Base-by-base conservation (phyloP, 1,140 invertebrate species). In the Conopomorpha cramerella region DNA sequence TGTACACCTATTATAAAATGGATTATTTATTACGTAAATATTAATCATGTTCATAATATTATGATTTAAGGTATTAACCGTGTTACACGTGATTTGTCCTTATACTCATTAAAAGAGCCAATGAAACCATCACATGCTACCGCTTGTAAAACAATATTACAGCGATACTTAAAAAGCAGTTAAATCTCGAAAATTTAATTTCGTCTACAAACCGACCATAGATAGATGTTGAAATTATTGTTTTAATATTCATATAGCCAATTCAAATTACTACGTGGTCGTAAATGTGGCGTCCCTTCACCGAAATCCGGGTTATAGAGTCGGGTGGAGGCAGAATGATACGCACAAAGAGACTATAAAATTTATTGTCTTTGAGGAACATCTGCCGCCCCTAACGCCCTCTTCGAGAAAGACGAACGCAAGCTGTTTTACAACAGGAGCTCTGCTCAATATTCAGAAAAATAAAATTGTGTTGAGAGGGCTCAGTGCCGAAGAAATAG, bases 301-400 rank as follows among this genome's bases (percentile, higher is more conserved):
- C 10, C 10, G 4, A 10, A 23, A 4, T 4, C 19, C 10, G 19
- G 19, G 19, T 10, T 23, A 23, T 23, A 10, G 4, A 23, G 4
- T 23, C 19, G 19, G 10, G 19, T 23, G 19, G 19, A 23, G 10
- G 10, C 19, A 23, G 19, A 23, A 23, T 23, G 19, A 62, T 66
- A 66, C 58, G 62, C 55, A 51, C 46, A 41, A 45, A 59, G 55
- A 50, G 51, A 53, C 65, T 56, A 70, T 68, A 66, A 68, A 73
- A 71, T 73, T 73, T 73, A 73, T 71, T 62, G 64, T 68, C 68
- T 67, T 62, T 56, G 51, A 43, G 38, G 48, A 51, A 55, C 59
- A 65, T 70, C 70, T 63, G 70, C 62, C 60, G 65, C 54, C 65
- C 57, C 46, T 55, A 57, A 51, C 47, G 37, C 44, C 36, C 30